Base-by-base conservation (phyloP, 2,797 vertebrate species). In the Coregonus suidteri region DNA sequence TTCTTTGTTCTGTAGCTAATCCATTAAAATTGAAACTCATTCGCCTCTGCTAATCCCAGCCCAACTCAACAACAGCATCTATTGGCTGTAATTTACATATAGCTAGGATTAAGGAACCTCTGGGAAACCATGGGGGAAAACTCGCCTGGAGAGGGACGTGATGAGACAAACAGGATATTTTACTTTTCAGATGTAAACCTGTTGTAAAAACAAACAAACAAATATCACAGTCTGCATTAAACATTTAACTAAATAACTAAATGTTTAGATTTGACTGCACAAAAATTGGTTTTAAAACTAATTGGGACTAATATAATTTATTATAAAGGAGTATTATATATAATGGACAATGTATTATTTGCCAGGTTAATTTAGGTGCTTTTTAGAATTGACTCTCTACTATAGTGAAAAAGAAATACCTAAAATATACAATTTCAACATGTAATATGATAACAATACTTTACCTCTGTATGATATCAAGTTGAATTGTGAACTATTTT, bases 1-100 rank as follows among this genome's bases (percentile, higher is more conserved):
- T 92, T 96, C 97, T 99, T 98, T 99, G 97, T 99, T 98, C 97
- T 98, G 95, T 98, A 98, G 41, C 41, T 47, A 98, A 98, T 98
- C 97, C 97, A 99, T 97, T 98, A 98, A 98, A 96, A 98, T 97
- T 97, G 97, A 96, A 96, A 98, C 95, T 96, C 96, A 98, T 98
- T 99, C 97, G 97, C 96, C 94, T 96, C 94, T 94, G 95, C 95
- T 99, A 99, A 99, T 99, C 97, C 97, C 96, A 97, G 93, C 97
- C 97, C 96, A 94, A 94, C 96, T 94, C 96, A 98, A 97, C 97
- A 95, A 93, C 96, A 92, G 93, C 96, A 94, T 96, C 9, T 47
- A 47, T 47, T 47, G 41, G 41, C 41, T 47, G 41, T 92, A 81
- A 96, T 97, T 96, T 96, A 93, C 97, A 96, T 95, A 95, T 94